Conservation (phyloP, 2,888 invertebrate species). For the Zeuzera pyrina region DNA sequence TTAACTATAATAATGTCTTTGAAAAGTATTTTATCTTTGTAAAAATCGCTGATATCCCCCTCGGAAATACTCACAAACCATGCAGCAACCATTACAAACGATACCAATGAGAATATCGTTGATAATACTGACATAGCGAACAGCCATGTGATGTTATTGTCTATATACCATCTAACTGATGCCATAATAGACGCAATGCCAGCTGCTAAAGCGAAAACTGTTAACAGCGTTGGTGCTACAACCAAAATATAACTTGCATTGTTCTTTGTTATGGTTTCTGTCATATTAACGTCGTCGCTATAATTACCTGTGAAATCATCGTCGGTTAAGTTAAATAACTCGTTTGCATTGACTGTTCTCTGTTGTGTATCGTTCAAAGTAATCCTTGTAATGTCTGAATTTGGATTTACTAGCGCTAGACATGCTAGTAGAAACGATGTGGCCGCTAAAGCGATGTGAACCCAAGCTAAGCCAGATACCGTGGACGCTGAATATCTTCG, state of each 20-base stretch:
- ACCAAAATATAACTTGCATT: constrained; percentile 44
- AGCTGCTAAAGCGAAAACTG: constrained; percentile 63
- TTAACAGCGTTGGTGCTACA: constrained; percentile 63
- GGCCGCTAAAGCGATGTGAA: constrained; percentile 74
- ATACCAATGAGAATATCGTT: constrained; percentile 56
- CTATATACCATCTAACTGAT: constrained; percentile 78
- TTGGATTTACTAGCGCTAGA: constrained; percentile 57
- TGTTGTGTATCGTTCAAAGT: constrained; percentile 16
- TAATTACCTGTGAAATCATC: constrained; percentile 11
- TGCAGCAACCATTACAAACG: constrained; percentile 51
- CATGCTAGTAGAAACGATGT: constrained; percentile 73
- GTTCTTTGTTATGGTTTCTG: constrained; percentile 5
- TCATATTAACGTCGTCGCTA: constrained; percentile 17
- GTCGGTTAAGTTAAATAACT: constrained; percentile 10
- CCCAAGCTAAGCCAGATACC: constrained; percentile 76
- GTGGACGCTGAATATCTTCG: constrained; percentile 78
- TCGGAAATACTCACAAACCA: constrained; percentile 53
- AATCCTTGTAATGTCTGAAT: too few relatives aligned
- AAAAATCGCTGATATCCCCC: constrained; percentile 46
- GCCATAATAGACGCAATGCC: constrained; percentile 73
- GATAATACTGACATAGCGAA: constrained; percentile 72
- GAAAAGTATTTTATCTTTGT: constrained; percentile 53
- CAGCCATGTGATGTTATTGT: constrained; percentile 76
- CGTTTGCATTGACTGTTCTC: constrained; percentile 12
- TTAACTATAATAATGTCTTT: constrained; percentile 48